Base-by-base conservation (phyloP, 2,113 vertebrate genomes). In the Tylochromis polylepis region DNA sequence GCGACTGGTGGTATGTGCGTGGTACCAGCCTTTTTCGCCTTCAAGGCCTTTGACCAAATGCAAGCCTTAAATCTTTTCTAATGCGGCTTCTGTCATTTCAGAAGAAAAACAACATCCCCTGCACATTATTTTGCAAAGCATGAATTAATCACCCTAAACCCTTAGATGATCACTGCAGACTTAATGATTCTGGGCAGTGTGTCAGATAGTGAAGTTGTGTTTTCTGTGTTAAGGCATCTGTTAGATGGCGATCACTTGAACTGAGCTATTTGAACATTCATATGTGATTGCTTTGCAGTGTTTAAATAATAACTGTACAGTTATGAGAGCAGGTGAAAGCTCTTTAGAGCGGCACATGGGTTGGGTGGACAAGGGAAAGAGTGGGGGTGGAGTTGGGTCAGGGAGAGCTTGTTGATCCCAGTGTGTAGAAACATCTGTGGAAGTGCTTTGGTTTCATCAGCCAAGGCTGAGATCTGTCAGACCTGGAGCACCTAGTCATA, bases 401-500 rank as follows among this genome's bases (percentile, higher is more conserved):
- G 86, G 79, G 91, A 72, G 91, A 55, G 91, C 89, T 90, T 93
- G 94, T 94, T 92, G 94, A 90, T 95, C 92, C 91, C 92, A 91
- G 89, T 93, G 91, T 92, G 90, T 89, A 90, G 91, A 91, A 96
- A 95, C 93, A 95, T 95, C 95, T 96, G 95, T 95, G 94, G 88
- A 95, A 96, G 92, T 92, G 94, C 95, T 96, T 95, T 95, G 91
- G 93, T 95, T 96, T 95, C 93, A 89, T 93, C 92, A 94, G 94
- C 94, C 93, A 90, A 91, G 91, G 87, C 94, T 95, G 94, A 95
- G 94, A 95, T 94, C 94, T 95, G 95, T 95, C 95, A 95, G 94
- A 96, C 94, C 94, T 92, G 95, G 94, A 95, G 95, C 95, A 93
- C 95, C 93, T 95, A 95, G 96, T 96, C 96, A 96, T 96, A 95